Evolutionary conservation across 2,888 invertebrate species (phyloP).

Genomic region (Protodeltote pygarga): DNA sequence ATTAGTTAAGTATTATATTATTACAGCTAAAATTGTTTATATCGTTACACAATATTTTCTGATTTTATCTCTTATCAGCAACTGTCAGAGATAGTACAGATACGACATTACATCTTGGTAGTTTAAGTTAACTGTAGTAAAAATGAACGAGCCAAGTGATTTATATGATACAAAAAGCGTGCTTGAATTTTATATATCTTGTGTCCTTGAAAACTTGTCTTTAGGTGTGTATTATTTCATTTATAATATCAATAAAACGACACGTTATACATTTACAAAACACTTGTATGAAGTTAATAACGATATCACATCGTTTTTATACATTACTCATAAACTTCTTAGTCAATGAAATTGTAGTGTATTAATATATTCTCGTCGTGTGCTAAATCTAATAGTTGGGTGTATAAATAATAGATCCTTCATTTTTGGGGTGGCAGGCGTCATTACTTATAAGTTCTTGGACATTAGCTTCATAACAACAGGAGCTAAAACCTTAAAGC

Average conservation of each 20-base stretch:
- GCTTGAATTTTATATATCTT: constrained; percentile 70
- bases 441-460: no score
- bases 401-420: no score
- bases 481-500: no score
- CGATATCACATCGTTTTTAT: no score
- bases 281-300: constrained; percentile 6
- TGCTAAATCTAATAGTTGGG: no score
- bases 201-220: constrained; percentile 64
- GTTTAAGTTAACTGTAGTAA: constrained; percentile 30
- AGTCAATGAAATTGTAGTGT: no score
- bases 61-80: constrained; percentile 64
- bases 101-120: constrained; percentile 33
- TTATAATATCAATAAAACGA: constrained; percentile 8
- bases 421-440: no score
- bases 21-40: constrained; percentile 10
- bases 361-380: no score
- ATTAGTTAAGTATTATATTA: no score
- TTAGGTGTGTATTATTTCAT: constrained; percentile 71
- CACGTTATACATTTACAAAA: constrained; percentile 10
- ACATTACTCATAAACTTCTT: no score
- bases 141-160: constrained; percentile 65
- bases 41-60: constrained; percentile 25
- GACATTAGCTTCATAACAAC: no score
- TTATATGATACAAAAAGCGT: constrained; percentile 60
- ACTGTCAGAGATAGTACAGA: constrained; percentile 52